Evolutionary conservation across 2,113 vertebrate species (phyloP).

Genomic region (Hippocampus zosterae): DNA sequence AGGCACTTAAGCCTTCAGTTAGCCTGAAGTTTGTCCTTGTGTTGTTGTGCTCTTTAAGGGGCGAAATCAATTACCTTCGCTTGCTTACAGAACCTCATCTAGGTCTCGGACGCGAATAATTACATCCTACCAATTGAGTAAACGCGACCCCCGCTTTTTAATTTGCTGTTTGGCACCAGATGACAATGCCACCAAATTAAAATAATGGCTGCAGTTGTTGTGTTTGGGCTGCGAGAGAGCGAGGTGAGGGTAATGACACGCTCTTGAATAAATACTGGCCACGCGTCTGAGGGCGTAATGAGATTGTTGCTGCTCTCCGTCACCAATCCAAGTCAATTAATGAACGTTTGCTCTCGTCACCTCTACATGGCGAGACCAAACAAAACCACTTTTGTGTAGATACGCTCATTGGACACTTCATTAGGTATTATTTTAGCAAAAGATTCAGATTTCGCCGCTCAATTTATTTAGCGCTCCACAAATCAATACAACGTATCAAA

Average conservation of each 20-base stretch:
- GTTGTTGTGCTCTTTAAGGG: background rate
- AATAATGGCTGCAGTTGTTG: background rate
- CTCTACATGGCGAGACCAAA: background rate
- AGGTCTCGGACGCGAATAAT: background rate
- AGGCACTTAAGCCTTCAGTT: background rate
- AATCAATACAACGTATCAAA: background rate
- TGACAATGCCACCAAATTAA: conserved; percentile 6
- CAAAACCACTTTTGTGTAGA: background rate
- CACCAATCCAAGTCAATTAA: background rate
- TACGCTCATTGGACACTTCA: background rate
- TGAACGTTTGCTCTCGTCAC: background rate
- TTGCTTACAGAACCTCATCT: background rate
- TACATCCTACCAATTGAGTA: too few species aligned
- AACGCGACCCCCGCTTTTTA: background rate
- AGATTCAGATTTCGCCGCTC: background rate
- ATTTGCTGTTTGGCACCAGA: conserved; percentile 12
- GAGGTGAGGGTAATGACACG: background rate
- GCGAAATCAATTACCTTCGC: background rate
- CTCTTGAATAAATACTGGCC: conserved; percentile 4
- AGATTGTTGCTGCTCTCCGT: background rate
- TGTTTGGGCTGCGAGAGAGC: background rate
- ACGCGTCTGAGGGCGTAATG: background rate
- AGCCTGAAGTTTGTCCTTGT: too few species aligned
- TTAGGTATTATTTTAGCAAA: background rate
- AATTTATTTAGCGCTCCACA: background rate